Conservation (phyloP, 2,113 vertebrate species). For the Bambusicola thoracicus region DNA sequence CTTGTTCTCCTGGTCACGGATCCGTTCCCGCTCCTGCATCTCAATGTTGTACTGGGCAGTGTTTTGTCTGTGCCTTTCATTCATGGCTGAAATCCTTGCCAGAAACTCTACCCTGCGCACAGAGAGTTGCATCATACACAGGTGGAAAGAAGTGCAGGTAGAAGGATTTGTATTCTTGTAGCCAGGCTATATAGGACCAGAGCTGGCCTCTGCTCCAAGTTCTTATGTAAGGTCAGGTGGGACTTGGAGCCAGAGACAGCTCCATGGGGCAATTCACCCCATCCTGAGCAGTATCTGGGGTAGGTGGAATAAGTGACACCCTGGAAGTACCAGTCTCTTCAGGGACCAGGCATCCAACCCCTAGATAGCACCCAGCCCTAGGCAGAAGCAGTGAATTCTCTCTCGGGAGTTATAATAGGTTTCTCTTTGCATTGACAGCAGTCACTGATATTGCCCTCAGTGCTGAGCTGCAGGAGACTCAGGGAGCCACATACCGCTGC, state of each 20-base stretch:
- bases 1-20: conserved; percentile 52
- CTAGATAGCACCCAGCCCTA: background rate
- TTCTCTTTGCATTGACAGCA: rapidly evolving
- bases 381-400: background rate
- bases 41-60: conserved; percentile 58
- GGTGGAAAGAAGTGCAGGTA: background rate
- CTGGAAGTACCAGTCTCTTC: background rate
- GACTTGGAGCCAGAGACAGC: background rate
- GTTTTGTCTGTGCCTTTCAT: conserved; percentile 58
- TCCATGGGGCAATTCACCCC: background rate
- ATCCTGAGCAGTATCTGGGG: background rate
- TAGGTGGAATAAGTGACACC: background rate
- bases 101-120: conserved; percentile 64
- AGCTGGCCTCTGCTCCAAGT: background rate
- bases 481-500: conserved; percentile 30
- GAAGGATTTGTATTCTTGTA: background rate
- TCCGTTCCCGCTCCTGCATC: conserved; percentile 57
- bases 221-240: background rate
- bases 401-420: rapidly evolving
- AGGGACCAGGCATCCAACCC: background rate
- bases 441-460: rapidly evolving
- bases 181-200: background rate
- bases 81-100: conserved; percentile 61
- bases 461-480: background rate
- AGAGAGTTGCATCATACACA: rapidly evolving